Evolutionary conservation across 2,888 invertebrate genomes (phyloP).

Genomic region (Athalia circularis): DNA sequence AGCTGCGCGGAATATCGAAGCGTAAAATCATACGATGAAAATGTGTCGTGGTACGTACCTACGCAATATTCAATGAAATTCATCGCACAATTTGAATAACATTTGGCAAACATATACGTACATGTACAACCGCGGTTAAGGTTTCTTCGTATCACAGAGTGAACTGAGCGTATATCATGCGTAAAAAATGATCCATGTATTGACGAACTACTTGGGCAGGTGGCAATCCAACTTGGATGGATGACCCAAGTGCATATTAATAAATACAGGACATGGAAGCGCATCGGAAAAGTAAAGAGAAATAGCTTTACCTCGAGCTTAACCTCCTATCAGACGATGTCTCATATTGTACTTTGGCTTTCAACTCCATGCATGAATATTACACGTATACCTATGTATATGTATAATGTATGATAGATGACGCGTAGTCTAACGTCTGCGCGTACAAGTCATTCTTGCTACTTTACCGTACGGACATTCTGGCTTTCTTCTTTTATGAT

Average conservation of each 20-base stretch:
- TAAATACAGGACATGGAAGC: neutral
- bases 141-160: too few relatives aligned
- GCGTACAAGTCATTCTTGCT: neutral
- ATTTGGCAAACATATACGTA: conserved; percentile 13
- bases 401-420: neutral
- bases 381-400: neutral
- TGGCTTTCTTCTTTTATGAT: conserved; percentile 36
- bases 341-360: conserved; percentile 9
- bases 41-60: too few relatives aligned
- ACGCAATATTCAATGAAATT: conserved; percentile 26
- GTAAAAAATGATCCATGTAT: too few relatives aligned
- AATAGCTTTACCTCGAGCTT: neutral
- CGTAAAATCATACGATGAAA: too few relatives aligned
- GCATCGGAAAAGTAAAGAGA: neutral
- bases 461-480: neutral
- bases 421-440: neutral
- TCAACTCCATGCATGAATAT: neutral
- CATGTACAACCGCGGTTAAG: neutral
- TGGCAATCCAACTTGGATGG: too few relatives aligned
- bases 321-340: neutral
- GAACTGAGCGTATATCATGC: too few relatives aligned
- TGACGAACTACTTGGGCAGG: too few relatives aligned
- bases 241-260: too few relatives aligned
- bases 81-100: conserved; percentile 33
- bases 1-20: too few relatives aligned